phyloP scores from a whole-genome alignment of 2,797 vertebrate species.

The Mastacembelus armatus region DNA sequence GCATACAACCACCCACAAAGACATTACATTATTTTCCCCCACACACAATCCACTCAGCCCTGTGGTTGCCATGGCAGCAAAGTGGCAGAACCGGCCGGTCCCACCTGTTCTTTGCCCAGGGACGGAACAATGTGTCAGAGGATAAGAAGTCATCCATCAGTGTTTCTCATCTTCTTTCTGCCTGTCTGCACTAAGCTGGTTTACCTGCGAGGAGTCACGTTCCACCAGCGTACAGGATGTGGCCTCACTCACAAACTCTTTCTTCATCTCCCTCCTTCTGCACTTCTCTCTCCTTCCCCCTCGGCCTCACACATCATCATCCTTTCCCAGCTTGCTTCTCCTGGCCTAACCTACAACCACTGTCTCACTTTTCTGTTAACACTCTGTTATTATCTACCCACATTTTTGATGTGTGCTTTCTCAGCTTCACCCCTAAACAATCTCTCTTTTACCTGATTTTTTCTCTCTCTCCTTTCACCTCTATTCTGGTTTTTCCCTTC shows the following conservation, averaged over 20 bases:
- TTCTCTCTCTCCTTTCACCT: slow-evolving; percentile 30
- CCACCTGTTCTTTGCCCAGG: slow-evolving; percentile 37
- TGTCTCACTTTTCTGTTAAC: background rate
- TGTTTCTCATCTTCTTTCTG: slow-evolving; percentile 66
- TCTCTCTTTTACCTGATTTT: slow-evolving; percentile 28
- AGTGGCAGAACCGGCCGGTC: slow-evolving; percentile 53
- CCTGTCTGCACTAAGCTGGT: slow-evolving; percentile 68
- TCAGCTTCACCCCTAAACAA: slow-evolving; percentile 1
- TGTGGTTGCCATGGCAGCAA: slow-evolving; percentile 46
- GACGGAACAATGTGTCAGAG: slow-evolving; percentile 62
- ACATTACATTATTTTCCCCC: slow-evolving; percentile 47
- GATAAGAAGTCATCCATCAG: slow-evolving; percentile 70
- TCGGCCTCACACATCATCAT: slow-evolving; percentile 12
- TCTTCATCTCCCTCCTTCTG: slow-evolving; percentile 1
- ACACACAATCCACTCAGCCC: slow-evolving; percentile 31
- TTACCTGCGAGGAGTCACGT: slow-evolving; percentile 75
- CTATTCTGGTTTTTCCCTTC: slow-evolving; percentile 54
- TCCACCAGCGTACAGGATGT: slow-evolving; percentile 49
- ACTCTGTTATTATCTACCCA: slow-evolving; percentile 6
- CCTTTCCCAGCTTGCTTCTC: background rate
- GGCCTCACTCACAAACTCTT: slow-evolving; percentile 20
- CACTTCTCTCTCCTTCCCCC: background rate
- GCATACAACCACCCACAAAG: slow-evolving; percentile 26
- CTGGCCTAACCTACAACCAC: background rate
- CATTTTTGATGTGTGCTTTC: slow-evolving; percentile 6